Evolutionary conservation across 2,797 vertebrate genomes (phyloP).

Genomic region (Sebastes jordani): DNA sequence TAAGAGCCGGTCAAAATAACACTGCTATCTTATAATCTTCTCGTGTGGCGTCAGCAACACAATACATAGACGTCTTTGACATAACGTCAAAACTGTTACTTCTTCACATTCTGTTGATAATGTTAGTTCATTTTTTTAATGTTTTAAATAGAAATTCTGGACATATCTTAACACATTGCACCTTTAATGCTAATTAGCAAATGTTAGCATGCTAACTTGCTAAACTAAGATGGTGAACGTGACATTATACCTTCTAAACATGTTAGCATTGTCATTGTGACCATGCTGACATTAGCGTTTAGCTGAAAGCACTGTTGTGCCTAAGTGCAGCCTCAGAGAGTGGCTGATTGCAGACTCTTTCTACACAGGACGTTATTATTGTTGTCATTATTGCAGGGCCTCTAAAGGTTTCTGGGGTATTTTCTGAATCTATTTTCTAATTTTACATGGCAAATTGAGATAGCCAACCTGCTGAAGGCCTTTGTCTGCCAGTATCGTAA

Average conservation of each 20-base stretch:
- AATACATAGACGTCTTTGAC: too few species aligned
- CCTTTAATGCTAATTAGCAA: neutral
- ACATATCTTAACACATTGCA: neutral
- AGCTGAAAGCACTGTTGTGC: neutral
- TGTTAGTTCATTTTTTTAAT: neutral
- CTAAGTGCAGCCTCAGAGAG: neutral
- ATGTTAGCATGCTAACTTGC: neutral
- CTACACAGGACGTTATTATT: neutral
- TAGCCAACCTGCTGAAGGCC: neutral
- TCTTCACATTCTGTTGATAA: neutral
- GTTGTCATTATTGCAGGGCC: neutral
- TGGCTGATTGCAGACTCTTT: neutral
- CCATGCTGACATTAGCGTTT: neutral
- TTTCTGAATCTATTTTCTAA: neutral
- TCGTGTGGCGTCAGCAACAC: too few species aligned
- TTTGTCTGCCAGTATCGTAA: neutral
- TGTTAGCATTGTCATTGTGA: neutral
- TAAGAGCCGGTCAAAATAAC: too few species aligned
- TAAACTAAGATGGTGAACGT: neutral
- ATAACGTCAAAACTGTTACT: neutral
- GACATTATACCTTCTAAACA: neutral
- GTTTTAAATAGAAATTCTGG: neutral
- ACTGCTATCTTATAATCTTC: too few species aligned
- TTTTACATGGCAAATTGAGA: neutral
- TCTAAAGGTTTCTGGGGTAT: neutral